Percentiles rank a stretch among this genome's conserved stretches.
phyloP scores from a whole-genome alignment of 2,113 vertebrate species.

The Brachyistius frenatus region DNA sequence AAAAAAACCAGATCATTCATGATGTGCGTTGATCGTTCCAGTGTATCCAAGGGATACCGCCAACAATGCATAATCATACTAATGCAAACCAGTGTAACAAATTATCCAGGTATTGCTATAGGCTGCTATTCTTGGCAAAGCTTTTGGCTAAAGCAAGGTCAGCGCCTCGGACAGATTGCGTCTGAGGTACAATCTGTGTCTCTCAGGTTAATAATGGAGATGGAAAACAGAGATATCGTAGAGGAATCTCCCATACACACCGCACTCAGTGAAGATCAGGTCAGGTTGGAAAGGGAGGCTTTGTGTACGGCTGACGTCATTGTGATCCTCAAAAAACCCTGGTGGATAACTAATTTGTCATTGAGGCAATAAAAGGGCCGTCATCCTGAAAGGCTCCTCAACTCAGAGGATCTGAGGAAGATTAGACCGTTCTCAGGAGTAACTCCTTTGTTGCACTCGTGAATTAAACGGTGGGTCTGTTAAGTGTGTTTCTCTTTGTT shows the following conservation, averaged over 20 bases:
- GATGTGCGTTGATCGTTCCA: conserved; percentile 31
- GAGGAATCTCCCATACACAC: conserved; percentile 34
- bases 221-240: conserved; percentile 6
- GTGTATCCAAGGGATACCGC: conserved; percentile 52
- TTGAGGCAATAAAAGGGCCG: conserved; percentile 19
- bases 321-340: conserved; percentile 37
- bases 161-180: conserved; percentile 27
- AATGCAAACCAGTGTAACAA: conserved; percentile 57
- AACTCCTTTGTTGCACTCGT: conserved; percentile 10
- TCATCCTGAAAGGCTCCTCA: conserved; percentile 12
- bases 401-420: conserved; percentile 7
- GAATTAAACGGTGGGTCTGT: background rate
- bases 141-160: conserved; percentile 34
- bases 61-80: conserved; percentile 49
- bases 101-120: conserved; percentile 53
- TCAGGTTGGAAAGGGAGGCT: conserved; percentile 32
- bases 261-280: conserved; percentile 1
- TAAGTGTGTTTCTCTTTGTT: conserved; percentile 4
- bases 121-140: conserved; percentile 36
- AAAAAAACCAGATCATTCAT: conserved; percentile 34
- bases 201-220: conserved; percentile 28
- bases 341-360: conserved; percentile 39
- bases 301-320: conserved; percentile 36
- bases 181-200: conserved; percentile 15
- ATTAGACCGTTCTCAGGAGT: conserved; percentile 6